phyloP scores from a whole-genome alignment of 2,797 vertebrate genomes.

The Microctenopoma stevenorrisi region DNA sequence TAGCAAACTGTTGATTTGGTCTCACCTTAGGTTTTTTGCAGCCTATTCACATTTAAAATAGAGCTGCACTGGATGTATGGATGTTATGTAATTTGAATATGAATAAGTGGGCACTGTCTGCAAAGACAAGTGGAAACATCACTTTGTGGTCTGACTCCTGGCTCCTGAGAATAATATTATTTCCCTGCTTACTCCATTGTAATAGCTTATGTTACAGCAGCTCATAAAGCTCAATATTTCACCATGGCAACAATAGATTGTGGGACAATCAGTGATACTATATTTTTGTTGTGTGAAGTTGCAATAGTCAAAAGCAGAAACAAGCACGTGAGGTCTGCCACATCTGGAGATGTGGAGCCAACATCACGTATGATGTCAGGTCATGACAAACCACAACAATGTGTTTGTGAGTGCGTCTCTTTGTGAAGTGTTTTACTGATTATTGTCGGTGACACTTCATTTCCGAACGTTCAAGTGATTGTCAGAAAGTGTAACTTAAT shows the following conservation, averaged over 20 bases:
- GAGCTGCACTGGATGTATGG: too few species aligned
- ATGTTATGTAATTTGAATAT: too few species aligned
- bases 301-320: background rate
- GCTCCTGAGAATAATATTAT: conserved; percentile 25
- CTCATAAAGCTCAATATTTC: conserved; percentile 27
- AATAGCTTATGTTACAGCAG: conserved; percentile 15
- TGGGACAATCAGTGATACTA: conserved; percentile 2
- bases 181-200: conserved; percentile 4
- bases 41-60: too few species aligned
- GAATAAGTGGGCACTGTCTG: too few species aligned
- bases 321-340: background rate
- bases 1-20: too few species aligned
- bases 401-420: conserved; percentile 7
- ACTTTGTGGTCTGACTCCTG: background rate
- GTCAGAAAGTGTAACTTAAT: background rate
- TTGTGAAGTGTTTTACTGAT: background rate
- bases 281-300: background rate
- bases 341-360: background rate
- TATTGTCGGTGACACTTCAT: background rate
- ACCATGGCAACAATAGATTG: conserved; percentile 46
- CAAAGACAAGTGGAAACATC: background rate
- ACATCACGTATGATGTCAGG: conserved; percentile 21
- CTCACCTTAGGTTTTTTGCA: too few species aligned
- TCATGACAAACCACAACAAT: conserved; percentile 4
- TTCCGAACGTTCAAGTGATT: too few species aligned